Evolutionary conservation across 2,888 invertebrate genomes (phyloP), one percentile per base, ranked within the genome.

Genomic region (Marronus borbonicus): DNA sequence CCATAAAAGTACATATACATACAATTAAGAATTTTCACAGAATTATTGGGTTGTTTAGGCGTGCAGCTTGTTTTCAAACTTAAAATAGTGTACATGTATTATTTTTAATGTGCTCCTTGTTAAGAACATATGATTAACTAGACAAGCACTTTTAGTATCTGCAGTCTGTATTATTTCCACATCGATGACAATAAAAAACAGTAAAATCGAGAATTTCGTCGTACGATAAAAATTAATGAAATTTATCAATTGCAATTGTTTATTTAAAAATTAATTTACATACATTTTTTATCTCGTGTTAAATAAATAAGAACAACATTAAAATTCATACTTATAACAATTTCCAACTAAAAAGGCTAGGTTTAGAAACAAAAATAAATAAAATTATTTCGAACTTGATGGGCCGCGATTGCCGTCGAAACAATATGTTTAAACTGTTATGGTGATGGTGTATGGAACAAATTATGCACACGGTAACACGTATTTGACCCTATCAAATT

Each of bases 61-160:
- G 20, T 36, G 31, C 31, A 36, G 31, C 20, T 36, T 8, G 8
- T 8, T 64, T 17, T 7, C 39, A 17, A 70, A 39, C 39, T 7
- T 72, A 24, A 72, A 77, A 77, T 58, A 62, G 77, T 77, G 70
- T 72, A 70, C 65, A 77, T 50, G 62, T 64, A 31, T 52, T 39
- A n/a, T 58, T 64, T 44, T 36, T n/a, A 31, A 60, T 49, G 39
- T 31, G 72, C 58, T 58, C 20, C n/a, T n/a, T n/a, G 20, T 20
- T 68, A 24, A 68, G 1, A 20, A 24, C 24, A 50, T n/a, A 24
- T 31, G n/a, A 68, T 14, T 68, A 1, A 58, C 24, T 31, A 69
- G 36, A 69, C 60, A 70, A 69, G 62, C 70, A 77, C 77, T 77
- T 77, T 77, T 77, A 77, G 77, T 69, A 77, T 77, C 77, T 77